Evolutionary conservation across 2,888 invertebrate genomes (phyloP).

Genomic region (Stratiomys singularior): DNA sequence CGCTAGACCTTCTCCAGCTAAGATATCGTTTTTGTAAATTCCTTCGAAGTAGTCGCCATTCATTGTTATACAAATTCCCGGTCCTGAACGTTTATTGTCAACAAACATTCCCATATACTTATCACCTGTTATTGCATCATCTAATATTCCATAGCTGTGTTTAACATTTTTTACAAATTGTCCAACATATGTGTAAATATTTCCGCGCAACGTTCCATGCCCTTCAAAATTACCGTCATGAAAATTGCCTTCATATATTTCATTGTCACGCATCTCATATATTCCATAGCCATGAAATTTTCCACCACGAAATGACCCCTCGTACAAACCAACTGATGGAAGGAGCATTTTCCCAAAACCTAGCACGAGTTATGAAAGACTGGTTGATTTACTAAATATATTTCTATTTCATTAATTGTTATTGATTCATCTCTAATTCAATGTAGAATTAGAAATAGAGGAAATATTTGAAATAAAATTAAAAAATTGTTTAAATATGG

Average conservation of each 20-base stretch:
- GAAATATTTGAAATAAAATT: no score
- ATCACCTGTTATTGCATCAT: slow-evolving; percentile 85
- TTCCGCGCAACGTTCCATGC: slow-evolving; percentile 84
- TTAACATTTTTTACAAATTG: slow-evolving; percentile 83
- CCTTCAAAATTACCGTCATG: slow-evolving; percentile 86
- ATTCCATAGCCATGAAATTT: slow-evolving; percentile 84
- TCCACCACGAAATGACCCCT: slow-evolving; percentile 76
- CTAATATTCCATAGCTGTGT: slow-evolving; percentile 89
- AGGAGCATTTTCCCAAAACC: slow-evolving; percentile 64
- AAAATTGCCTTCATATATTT: slow-evolving; percentile 87
- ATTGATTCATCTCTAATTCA: no score
- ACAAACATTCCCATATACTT: slow-evolving; percentile 92
- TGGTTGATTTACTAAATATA: no score
- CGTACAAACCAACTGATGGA: slow-evolving; percentile 73
- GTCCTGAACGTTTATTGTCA: slow-evolving; percentile 85
- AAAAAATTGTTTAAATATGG: no score
- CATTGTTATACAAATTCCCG: slow-evolving; percentile 86
- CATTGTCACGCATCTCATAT: slow-evolving; percentile 75
- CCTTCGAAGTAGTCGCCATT: slow-evolving; percentile 94
- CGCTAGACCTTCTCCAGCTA: slow-evolving; percentile 87
- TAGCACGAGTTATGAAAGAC: slow-evolving; percentile 46
- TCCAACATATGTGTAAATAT: slow-evolving; percentile 88
- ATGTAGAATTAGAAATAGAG: no score
- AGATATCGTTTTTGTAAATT: slow-evolving; percentile 79
- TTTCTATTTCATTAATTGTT: no score